Evolutionary conservation across 2,888 invertebrate species (phyloP).

Genomic region (Drosophila basisetae): DNA sequence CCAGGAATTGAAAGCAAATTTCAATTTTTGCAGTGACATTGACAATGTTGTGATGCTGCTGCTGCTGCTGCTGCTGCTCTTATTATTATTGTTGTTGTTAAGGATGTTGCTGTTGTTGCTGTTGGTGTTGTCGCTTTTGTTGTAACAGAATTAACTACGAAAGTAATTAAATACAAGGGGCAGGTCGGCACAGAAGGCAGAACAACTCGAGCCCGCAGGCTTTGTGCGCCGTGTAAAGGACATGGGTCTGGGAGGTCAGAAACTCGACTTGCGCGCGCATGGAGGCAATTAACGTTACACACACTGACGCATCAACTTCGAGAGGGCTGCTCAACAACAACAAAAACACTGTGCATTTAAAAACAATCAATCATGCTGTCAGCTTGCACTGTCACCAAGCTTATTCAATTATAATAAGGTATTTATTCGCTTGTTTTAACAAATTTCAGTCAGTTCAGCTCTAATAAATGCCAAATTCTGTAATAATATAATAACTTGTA

Average conservation of each 20-base stretch:
- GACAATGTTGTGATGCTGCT: conserved; percentile 21
- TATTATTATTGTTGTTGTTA: conserved; percentile 14
- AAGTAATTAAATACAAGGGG: conserved; percentile 75
- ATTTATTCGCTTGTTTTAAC: not conserved
- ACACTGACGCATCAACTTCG: conserved; percentile 20
- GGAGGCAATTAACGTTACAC: conserved; percentile 70
- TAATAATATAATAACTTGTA: not conserved
- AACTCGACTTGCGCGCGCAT: conserved; percentile 75
- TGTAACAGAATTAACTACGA: conserved; percentile 79
- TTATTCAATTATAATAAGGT: not conserved
- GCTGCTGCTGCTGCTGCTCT: not conserved
- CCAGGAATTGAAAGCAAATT: conserved; percentile 73
- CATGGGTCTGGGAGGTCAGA: conserved; percentile 47
- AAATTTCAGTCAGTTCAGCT: not conserved
- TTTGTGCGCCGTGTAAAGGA: conserved; percentile 28
- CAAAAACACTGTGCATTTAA: not conserved
- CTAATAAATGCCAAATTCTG: not conserved
- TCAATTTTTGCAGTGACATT: conserved; percentile 71
- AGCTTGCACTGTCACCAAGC: not conserved
- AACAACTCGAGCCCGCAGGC: conserved; percentile 55
- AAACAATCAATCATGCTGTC: conserved; percentile 4
- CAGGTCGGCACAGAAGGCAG: conserved; percentile 36
- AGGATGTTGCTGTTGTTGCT: conserved; percentile 19
- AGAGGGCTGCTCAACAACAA: conserved; percentile 27
- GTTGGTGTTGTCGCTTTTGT: conserved; percentile 52